Conservation (phyloP, 2,888 invertebrate genomes). For the Drosophila infuscata region DNA sequence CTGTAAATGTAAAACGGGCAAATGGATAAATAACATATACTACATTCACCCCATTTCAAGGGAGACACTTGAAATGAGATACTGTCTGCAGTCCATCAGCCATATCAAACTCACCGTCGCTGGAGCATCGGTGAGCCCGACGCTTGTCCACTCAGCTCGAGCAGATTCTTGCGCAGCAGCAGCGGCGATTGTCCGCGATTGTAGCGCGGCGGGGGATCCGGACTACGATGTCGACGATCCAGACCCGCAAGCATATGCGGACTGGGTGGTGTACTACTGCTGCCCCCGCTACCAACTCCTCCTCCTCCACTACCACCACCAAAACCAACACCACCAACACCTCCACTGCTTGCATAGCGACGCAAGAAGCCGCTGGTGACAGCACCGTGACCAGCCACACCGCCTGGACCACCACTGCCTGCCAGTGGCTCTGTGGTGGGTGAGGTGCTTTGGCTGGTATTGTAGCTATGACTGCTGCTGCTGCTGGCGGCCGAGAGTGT, state of each 20-base stretch:
- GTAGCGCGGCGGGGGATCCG: conserved; percentile 87
- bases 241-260: conserved; percentile 80
- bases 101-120: conserved; percentile 85
- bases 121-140: conserved; percentile 86
- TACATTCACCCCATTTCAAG: no score
- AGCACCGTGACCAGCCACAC: conserved; percentile 18
- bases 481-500: conserved; percentile 78
- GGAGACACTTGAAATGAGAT: no score
- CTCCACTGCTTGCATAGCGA: conserved; percentile 73
- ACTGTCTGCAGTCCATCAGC: background rate
- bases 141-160: conserved; percentile 85
- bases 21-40: background rate
- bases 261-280: conserved; percentile 71
- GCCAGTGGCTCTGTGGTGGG: conserved; percentile 75
- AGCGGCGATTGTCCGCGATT: conserved; percentile 86
- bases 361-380: conserved; percentile 63
- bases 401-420: conserved; percentile 11
- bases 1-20: conserved; percentile 53
- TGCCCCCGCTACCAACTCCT: conserved; percentile 22
- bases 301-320: conserved; percentile 14
- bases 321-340: conserved; percentile 29
- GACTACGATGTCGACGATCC: conserved; percentile 86
- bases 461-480: conserved; percentile 76
- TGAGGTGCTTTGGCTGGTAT: conserved; percentile 78
- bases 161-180: conserved; percentile 87